phyloP scores from a whole-genome alignment of 2,113 vertebrate species.

The Nothocercus julius region DNA sequence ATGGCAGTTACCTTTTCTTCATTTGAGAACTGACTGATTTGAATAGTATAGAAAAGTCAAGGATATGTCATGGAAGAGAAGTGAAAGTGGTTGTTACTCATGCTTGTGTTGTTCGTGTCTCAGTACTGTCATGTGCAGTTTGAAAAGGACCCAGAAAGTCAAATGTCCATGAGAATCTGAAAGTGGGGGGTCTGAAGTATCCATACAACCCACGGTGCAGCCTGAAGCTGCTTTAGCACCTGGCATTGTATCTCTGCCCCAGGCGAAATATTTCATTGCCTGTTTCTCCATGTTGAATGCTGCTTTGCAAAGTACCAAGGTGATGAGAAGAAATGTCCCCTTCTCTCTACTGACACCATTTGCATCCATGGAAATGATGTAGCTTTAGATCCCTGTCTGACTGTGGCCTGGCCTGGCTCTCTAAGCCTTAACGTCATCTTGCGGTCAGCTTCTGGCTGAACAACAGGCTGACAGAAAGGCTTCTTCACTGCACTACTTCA shows the following conservation, averaged over 20 bases:
- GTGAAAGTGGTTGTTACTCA: background rate
- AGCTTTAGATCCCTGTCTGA: background rate
- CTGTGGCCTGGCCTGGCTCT: background rate
- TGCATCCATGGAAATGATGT: background rate
- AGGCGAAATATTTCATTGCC: background rate
- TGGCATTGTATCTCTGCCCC: background rate
- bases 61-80: background rate
- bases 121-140: background rate
- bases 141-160: background rate
- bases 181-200: background rate
- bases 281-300: background rate
- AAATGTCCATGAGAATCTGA: background rate
- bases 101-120: background rate
- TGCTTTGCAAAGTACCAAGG: background rate
- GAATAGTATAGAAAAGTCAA: background rate
- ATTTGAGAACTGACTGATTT: background rate
- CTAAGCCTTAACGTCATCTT: background rate
- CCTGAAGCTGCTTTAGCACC: background rate
- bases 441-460: background rate
- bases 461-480: background rate
- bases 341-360: background rate
- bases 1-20: background rate
- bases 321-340: background rate
- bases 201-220: background rate
- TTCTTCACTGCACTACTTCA: background rate